Conservation (phyloP, 2,113 vertebrate species). For the Corythoichthys intestinalis region DNA sequence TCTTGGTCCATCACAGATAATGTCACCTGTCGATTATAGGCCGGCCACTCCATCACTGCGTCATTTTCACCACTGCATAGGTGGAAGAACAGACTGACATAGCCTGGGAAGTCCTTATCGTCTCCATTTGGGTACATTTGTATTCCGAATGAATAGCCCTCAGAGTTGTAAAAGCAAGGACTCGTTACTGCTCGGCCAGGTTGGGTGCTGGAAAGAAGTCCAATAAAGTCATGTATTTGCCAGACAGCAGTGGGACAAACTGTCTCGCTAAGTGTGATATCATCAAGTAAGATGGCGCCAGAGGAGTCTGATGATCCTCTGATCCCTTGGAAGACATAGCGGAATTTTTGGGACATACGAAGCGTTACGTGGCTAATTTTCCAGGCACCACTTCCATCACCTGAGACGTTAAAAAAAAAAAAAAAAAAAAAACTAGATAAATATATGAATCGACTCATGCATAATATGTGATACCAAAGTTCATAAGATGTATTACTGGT, state of each 20-base stretch:
- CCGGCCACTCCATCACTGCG: conserved; percentile 83
- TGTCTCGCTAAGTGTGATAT: conserved; percentile 80
- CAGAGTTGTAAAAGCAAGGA: conserved; percentile 76
- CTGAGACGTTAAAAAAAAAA: conserved; percentile 55
- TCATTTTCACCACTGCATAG: conserved; percentile 85
- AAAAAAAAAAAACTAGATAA: not conserved
- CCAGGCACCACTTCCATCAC: conserved; percentile 72
- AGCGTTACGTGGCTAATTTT: conserved; percentile 82
- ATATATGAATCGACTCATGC: not conserved
- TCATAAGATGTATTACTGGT: conserved; percentile 65
- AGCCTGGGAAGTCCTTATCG: conserved; percentile 16
- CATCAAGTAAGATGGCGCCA: conserved; percentile 82
- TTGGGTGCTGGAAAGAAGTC: conserved; percentile 41
- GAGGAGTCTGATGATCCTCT: conserved; percentile 57
- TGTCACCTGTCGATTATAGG: conserved; percentile 73
- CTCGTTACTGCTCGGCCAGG: conserved; percentile 52
- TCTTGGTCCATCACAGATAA: conserved; percentile 83
- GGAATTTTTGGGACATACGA: conserved; percentile 78
- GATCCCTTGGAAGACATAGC: conserved; percentile 86
- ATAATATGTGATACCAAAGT: not conserved
- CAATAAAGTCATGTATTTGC: conserved; percentile 77
- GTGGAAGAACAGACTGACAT: conserved; percentile 75
- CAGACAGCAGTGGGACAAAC: conserved; percentile 79
- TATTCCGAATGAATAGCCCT: conserved; percentile 83
- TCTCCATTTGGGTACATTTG: conserved; percentile 68